Base-by-base conservation (phyloP, 2,888 invertebrate genomes). In the Orchestes rusci region DNA sequence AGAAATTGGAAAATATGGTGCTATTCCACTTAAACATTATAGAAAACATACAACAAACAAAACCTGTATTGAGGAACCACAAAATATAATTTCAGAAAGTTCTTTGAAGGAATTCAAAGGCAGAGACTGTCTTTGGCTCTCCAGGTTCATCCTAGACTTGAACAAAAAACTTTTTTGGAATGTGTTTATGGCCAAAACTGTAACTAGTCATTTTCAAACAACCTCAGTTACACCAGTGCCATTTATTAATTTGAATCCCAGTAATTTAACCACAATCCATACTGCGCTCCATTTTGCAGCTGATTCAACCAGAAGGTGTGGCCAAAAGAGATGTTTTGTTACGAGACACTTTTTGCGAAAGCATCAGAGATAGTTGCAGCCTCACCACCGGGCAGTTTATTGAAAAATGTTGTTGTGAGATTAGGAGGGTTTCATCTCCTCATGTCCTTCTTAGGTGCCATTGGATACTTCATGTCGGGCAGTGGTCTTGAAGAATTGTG, bases 351-450 rank as follows among this genome's bases (percentile, higher is more conserved):
- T 23, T 23, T 23, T 23, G 23, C 23, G 10, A 23, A 23, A 10
- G 23, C 23, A 23, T 23, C 23, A 23, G 23, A 23, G 10, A 23
- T 23, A 23, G 23, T 23, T 23, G 23, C 23, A 7, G 23, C 23
- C 7, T 23, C 23, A 23, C 23, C 23, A 23, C 23, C 23, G 10
- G 23, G 10, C 23, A 23, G 23, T 23, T 5, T 23, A 7, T 23
- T 23, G 23, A 23, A 23, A 23, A 23, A 23, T 23, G 23, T 23
- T 23, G 23, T 23, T 23, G 23, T 23, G 23, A 23, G 23, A 23
- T 10, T 23, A 23, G 23, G 23, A 23, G 23, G 23, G 23, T 23
- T 23, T 23, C 23, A 23, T 31, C 31, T 31, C 15, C 23, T n/a
- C n/a, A n/a, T n/a, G n/a, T n/a, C n/a, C n/a, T n/a, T n/a, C n/a